phyloP scores from a whole-genome alignment of 2,888 invertebrate genomes.

The Pantelozetes paolii region DNA sequence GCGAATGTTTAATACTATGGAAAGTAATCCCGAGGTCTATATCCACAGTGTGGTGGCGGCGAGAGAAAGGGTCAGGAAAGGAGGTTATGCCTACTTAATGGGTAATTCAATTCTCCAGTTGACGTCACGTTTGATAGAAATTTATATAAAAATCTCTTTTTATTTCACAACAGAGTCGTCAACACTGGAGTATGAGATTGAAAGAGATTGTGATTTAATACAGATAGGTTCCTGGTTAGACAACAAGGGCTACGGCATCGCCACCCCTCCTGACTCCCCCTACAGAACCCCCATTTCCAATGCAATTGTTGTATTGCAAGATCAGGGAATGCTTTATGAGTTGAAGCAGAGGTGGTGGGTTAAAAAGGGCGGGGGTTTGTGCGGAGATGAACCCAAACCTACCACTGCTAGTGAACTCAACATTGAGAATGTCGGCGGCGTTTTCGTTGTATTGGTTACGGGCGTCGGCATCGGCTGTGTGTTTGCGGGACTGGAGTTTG shows the following conservation, averaged over 20 bases:
- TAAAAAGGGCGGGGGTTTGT: slow-evolving; percentile 51
- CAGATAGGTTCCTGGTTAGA: slow-evolving; percentile 51
- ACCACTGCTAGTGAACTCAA: slow-evolving; percentile 44
- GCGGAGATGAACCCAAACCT: slow-evolving; percentile 39
- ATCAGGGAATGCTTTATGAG: slow-evolving; percentile 77
- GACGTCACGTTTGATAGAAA: neutral
- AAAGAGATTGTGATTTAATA: slow-evolving; percentile 57
- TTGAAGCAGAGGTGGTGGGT: slow-evolving; percentile 98
- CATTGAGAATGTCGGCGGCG: slow-evolving; percentile 47
- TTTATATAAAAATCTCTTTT: neutral
- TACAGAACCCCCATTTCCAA: slow-evolving; percentile 88
- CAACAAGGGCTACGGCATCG: slow-evolving; percentile 49
- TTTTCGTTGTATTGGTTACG: slow-evolving; percentile 46
- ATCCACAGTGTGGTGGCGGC: slow-evolving; percentile 62
- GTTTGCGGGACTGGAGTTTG: slow-evolving; percentile 43
- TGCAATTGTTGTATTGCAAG: slow-evolving; percentile 88
- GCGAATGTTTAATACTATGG: slow-evolving; percentile 56
- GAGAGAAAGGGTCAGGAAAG: slow-evolving; percentile 57
- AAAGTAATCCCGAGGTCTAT: slow-evolving; percentile 49
- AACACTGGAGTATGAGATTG: slow-evolving; percentile 56
- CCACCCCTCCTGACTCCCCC: slow-evolving; percentile 68
- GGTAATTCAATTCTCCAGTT: neutral
- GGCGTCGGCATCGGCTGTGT: slow-evolving; percentile 48
- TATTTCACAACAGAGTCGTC: slow-evolving; percentile 53
- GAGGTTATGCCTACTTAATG: slow-evolving; percentile 58